These are phyloP conservation scores for Regulus satrapa DNA, from an alignment of 2,113 vertebrate species.

Conservation along the genomic window DNA sequence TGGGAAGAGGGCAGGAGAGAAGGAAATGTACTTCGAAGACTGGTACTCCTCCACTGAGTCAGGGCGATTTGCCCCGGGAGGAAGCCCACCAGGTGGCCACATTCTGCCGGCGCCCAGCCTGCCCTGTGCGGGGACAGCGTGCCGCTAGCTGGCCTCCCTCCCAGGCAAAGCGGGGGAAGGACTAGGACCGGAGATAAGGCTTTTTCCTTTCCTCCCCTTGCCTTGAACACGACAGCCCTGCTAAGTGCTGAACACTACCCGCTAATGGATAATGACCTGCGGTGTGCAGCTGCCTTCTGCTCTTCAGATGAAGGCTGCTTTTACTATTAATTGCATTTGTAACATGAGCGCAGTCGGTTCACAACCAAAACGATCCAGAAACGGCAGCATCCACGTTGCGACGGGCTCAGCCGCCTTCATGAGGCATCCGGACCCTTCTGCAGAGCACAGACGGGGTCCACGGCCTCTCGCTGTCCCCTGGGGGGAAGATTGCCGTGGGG, in stretches of 20 bases:
- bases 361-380: background rate
- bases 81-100: too few species aligned
- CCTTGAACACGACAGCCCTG: background rate
- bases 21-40: background rate
- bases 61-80: fast-evolving
- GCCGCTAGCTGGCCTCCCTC: background rate
- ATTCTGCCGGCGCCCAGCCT: background rate
- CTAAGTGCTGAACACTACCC: constrained; percentile 16
- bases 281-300: constrained; percentile 43
- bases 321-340: constrained; percentile 55
- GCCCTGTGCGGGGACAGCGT: background rate
- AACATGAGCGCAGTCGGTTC: constrained; percentile 8
- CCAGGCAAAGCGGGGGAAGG: background rate
- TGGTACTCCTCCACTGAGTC: background rate
- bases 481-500: too few species aligned
- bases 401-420: background rate
- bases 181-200: background rate
- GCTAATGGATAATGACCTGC: constrained; percentile 54
- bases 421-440: background rate
- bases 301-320: constrained; percentile 39
- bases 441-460: background rate
- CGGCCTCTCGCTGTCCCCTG: background rate
- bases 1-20: background rate
- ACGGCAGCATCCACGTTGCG: background rate
- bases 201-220: background rate